Percentiles rank a stretch among this genome's conserved stretches.
Evolutionary conservation across 2,888 invertebrate species (phyloP).

Genomic region (Microchrysa polita): DNA sequence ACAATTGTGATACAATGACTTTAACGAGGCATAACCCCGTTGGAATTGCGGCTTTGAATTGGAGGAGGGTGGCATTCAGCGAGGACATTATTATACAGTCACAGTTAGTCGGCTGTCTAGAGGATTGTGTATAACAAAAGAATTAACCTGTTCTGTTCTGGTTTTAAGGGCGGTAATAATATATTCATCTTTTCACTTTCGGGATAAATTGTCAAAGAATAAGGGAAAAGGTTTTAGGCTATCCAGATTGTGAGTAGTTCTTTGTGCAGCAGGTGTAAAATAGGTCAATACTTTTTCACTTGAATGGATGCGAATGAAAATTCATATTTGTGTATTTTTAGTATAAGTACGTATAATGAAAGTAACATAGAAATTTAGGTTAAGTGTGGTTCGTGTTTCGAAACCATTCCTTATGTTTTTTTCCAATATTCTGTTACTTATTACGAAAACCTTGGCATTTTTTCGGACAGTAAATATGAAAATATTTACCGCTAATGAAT

Average conservation of each 20-base stretch:
- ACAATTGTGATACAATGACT: conserved; percentile 27
- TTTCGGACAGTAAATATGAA: no score
- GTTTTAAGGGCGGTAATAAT: conserved; percentile 3
- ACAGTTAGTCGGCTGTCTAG: no score
- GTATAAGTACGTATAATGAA: no score
- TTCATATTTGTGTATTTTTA: no score
- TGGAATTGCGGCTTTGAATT: neutral
- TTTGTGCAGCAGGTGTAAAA: neutral
- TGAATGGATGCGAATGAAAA: no score
- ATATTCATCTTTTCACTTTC: conserved; percentile 20
- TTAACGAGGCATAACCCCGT: neutral
- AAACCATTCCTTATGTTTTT: no score
- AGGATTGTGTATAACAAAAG: no score
- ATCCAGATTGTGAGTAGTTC: neutral
- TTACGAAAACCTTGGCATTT: no score
- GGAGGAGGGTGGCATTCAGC: neutral
- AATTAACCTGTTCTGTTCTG: conserved; percentile 23
- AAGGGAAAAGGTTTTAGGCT: neutral
- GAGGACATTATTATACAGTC: neutral
- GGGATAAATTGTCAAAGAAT: neutral
- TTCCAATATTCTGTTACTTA: no score
- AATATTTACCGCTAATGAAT: no score
- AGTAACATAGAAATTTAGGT: no score
- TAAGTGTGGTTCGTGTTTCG: no score
- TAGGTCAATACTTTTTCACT: neutral